Evolutionary conservation across 2,888 invertebrate species (phyloP), one percentile per base, ranked within the genome.

Genomic region (Minunthozetes semirufus): DNA sequence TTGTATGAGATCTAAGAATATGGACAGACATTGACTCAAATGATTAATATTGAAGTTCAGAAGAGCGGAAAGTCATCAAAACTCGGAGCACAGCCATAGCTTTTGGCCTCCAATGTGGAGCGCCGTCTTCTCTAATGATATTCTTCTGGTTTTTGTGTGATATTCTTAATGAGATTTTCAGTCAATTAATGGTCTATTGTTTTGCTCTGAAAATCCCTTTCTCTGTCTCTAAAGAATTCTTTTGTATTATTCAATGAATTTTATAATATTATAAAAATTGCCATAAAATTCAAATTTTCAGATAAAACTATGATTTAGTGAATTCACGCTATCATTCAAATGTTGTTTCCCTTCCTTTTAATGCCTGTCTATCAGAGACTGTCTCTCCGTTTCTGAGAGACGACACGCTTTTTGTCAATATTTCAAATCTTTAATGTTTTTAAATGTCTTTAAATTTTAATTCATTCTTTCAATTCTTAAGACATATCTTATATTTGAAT

Each of bases 11-110:
- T 3, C 11, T 56, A 2, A 22, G 56, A 25, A 22, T 53, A 6
- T 22, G 22, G 22, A 56, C 9, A 25, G 56, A 56, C 19, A 56
- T 22, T 22, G 15, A 11, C 22, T 11, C 25, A 25, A 56, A 56
- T 56, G 56, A 56, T 56, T 56, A 25, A 56, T 56, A 56, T 56
- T 56, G 22, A 25, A 8, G 56, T 9, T 22, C 56, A 56, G 56
- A 56, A 4, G 56, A 56, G 56, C 56, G 56, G 56, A 56, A 56
- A 56, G 53, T 22, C 56, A 56, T 56, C 22, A 56, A 56, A 25
- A 25, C 48, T 17, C 8, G 13, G 17, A 17, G 15, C 48, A 48
- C 48, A 48, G 8, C 25, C 22, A 56, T 25, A 22, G 56, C 19
- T 11, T 22, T 1, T 22, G n/a, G 22, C 56, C 22, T 22, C 3